Percentiles rank a stretch among this genome's conserved stretches.
Evolutionary conservation across 2,113 vertebrate genomes (phyloP).

Genomic region (Percopsis transmontana): DNA sequence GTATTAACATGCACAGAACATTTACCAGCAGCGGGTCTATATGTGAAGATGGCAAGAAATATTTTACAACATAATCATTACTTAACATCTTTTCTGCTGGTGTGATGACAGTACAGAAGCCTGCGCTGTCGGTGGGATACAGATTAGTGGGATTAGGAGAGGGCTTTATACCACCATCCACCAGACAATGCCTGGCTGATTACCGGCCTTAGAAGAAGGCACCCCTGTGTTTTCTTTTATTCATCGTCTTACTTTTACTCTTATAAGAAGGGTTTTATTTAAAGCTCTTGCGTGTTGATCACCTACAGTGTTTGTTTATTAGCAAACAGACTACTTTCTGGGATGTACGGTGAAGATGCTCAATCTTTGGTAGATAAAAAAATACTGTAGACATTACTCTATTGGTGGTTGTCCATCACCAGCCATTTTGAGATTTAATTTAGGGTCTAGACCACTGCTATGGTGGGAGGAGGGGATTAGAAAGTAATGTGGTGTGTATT

Average conservation of each 20-base stretch:
- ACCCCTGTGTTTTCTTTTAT: constrained; percentile 51
- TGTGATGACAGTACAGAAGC: constrained; percentile 26
- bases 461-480: neutral
- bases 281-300: neutral
- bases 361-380: neutral
- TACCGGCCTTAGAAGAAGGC: constrained; percentile 29
- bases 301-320: neutral
- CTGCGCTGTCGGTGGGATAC: constrained; percentile 51
- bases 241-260: constrained; percentile 1
- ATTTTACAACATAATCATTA: too few relatives aligned
- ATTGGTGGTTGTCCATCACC: neutral
- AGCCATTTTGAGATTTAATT: neutral
- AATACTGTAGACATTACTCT: neutral
- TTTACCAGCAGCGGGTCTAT: too few relatives aligned
- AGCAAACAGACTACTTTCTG: neutral
- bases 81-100: neutral
- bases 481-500: neutral
- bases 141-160: constrained; percentile 70
- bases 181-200: constrained; percentile 54
- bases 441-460: neutral
- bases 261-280: neutral
- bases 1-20: neutral
- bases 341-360: neutral
- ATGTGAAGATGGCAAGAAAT: too few relatives aligned
- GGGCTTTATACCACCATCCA: constrained; percentile 30